Evolutionary conservation across 2,888 invertebrate genomes (phyloP), one percentile per base, ranked within the genome.

Genomic region (Trilocha varians): DNA sequence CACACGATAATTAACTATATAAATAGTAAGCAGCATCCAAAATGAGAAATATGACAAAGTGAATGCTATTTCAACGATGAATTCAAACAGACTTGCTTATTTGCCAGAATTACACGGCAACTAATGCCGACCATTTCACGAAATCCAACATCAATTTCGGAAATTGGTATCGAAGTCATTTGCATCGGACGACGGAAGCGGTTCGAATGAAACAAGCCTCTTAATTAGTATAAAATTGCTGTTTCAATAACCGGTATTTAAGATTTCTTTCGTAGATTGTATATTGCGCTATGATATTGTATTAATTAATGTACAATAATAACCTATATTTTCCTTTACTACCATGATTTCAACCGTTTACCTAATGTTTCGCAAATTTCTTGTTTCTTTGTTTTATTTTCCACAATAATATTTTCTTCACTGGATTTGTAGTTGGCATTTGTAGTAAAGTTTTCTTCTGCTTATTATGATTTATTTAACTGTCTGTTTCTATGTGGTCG

Each of bases 111-210:
- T 57, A 56, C 45, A 46, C 49, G 43, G 55, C 53, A 48, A 53
- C 56, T 60, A 58, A 62, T 61, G 59, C 57, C 53, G 60, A 59
- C 57, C 62, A 64, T 62, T 55, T 49, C 52, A 57, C 48, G 55
- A 57, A 67, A 63, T 52, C 58, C 59, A 57, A 62, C 64, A 61
- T 62, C 57, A 57, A 66, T 65, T 65, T 62, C 44, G 50, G 57
- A 62, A 69, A 65, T 68, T 65, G 63, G 60, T 63, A 66, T 69
- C 68, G 62, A 50, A 57, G 57, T 64, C 60, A 67, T 62, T 69
- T 62, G 58, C 62, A 65, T 59, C 40, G 35, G 13, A 36, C 36
- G 18, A 44, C 43, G 37, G 25, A 25, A 25, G 11, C 25, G 25
- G 25, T 1, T 25, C 25, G 25, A 11, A 3, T 11, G 25, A 25